phyloP scores from a whole-genome alignment of 1,140 invertebrate species.

The Lerema accius region DNA sequence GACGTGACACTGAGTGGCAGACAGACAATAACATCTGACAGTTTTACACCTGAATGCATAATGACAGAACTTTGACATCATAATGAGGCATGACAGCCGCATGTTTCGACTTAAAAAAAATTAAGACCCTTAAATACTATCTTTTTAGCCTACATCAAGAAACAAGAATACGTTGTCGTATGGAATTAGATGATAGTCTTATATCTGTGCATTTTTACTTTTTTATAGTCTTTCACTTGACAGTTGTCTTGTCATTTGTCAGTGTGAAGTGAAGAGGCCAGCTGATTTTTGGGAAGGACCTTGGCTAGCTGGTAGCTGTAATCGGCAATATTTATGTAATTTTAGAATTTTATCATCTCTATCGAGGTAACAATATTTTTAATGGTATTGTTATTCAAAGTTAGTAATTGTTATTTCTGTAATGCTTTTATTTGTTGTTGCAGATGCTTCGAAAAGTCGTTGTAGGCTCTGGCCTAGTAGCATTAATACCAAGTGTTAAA shows the following conservation, averaged over 20 bases:
- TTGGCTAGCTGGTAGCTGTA: slow-evolving; percentile 38
- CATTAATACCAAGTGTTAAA: slow-evolving; percentile 59
- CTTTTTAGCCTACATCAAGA: no score
- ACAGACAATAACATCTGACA: no score
- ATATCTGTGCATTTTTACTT: not conserved
- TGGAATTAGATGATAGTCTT: not conserved
- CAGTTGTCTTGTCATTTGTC: no score
- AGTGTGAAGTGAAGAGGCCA: slow-evolving; percentile 37
- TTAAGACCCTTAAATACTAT: no score
- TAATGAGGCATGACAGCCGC: no score
- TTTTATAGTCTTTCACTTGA: no score
- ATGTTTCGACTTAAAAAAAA: no score
- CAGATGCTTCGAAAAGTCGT: slow-evolving; percentile 77
- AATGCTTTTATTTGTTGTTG: slow-evolving; percentile 30
- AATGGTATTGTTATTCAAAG: not conserved
- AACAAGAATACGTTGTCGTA: no score
- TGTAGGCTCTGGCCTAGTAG: slow-evolving; percentile 63
- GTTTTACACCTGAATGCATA: no score
- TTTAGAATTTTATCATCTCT: slow-evolving; percentile 45
- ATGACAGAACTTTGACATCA: no score
- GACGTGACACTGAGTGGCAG: no score
- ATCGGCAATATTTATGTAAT: slow-evolving; percentile 64
- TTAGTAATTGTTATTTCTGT: slow-evolving; percentile 3
- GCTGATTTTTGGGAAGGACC: slow-evolving; percentile 47
- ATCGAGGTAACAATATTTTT: slow-evolving; percentile 43